Percentiles rank a stretch among this genome's conserved stretches.
Conservation (phyloP, 2,797 vertebrate genomes). For the Sebastiscus albofasciatus region DNA sequence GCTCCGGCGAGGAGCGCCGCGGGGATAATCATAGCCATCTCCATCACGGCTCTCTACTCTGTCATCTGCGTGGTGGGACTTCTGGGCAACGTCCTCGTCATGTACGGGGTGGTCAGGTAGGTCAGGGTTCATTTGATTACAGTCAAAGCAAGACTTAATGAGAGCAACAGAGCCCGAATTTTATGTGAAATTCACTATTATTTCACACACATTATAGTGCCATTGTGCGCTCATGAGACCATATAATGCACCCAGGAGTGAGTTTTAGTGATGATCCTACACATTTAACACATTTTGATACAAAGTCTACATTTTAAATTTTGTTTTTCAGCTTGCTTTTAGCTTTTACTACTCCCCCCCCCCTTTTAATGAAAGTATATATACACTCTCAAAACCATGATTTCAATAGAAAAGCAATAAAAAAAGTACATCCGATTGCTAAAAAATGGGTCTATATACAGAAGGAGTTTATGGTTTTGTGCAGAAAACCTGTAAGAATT, state of each 20-base stretch:
- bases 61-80: conserved; percentile 92
- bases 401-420: background rate
- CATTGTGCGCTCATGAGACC: background rate
- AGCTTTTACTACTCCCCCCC: accelerated
- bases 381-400: background rate
- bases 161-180: background rate
- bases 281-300: background rate
- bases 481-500: background rate
- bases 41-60: conserved; percentile 91
- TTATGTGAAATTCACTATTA: background rate
- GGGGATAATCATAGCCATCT: conserved; percentile 83
- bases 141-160: background rate
- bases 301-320: background rate
- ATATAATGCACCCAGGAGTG: background rate
- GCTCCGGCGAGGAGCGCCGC: conserved; percentile 73
- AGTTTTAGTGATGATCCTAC: background rate
- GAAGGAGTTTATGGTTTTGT: background rate
- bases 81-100: conserved; percentile 90
- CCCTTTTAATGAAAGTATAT: background rate
- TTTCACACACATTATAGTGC: background rate
- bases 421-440: background rate
- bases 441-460: background rate
- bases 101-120: conserved; percentile 88
- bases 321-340: background rate
- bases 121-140: background rate